Evolutionary conservation across 2,797 vertebrate species (phyloP).

Genomic region (Pristis pectinata): DNA sequence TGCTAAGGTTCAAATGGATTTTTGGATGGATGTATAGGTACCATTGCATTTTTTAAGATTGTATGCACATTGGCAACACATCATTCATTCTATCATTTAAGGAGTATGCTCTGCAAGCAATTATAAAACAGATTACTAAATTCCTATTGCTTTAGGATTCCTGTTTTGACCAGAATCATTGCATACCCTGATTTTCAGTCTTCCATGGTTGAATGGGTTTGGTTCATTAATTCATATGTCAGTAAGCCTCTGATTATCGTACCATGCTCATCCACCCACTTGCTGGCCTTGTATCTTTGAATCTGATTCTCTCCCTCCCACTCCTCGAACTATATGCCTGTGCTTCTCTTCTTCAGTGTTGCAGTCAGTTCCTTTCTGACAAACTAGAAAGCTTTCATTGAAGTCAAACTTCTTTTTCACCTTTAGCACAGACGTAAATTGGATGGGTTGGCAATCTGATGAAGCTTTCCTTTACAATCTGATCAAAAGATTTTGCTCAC

Average conservation of each 20-base stretch:
- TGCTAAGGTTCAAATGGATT: neutral
- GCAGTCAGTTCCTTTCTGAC: neutral
- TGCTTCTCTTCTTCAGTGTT: neutral
- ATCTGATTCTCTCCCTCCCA: neutral
- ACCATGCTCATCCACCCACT: neutral
- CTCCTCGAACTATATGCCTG: neutral
- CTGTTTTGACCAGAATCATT: neutral
- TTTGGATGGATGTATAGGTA: neutral
- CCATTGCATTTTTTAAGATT: too few relatives aligned
- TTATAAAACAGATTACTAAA: too few relatives aligned
- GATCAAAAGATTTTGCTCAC: neutral
- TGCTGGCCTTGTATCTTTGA: neutral
- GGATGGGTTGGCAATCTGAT: neutral
- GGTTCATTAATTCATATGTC: neutral
- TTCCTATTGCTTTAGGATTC: neutral
- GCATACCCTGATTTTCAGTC: neutral
- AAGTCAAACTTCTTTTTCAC: neutral
- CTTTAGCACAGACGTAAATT: neutral
- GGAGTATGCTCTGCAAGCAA: neutral
- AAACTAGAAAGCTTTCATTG: neutral
- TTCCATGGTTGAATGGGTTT: neutral
- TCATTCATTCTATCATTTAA: neutral
- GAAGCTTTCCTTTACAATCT: neutral
- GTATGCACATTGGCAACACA: neutral
- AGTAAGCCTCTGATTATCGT: neutral